Percentiles rank a stretch among this genome's conserved stretches.
phyloP scores from a whole-genome alignment of 1,140 invertebrate species.

The Helicoverpa zea region DNA sequence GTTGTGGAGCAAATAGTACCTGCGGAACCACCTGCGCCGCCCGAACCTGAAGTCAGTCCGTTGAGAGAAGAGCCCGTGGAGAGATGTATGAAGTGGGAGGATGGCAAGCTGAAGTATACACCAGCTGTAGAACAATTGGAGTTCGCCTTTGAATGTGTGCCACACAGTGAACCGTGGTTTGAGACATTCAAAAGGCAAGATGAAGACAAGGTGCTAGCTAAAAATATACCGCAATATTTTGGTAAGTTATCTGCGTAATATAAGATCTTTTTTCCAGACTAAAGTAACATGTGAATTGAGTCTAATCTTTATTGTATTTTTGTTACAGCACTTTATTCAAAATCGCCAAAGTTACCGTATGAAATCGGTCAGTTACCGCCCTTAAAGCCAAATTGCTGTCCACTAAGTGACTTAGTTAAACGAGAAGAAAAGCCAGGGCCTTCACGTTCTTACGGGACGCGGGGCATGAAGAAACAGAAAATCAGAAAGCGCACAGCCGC shows the following conservation, averaged over 20 bases:
- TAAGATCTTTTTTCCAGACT: background rate
- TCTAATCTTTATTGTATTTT: slow-evolving; percentile 50
- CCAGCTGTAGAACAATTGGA: slow-evolving; percentile 89
- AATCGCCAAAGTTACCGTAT: slow-evolving; percentile 91
- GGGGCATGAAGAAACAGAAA: slow-evolving; percentile 81
- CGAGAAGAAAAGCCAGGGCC: slow-evolving; percentile 77
- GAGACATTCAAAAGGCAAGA: slow-evolving; percentile 92
- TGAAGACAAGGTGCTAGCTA: slow-evolving; percentile 88
- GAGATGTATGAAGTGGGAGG: slow-evolving; percentile 80
- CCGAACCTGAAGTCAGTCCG: slow-evolving; percentile 65
- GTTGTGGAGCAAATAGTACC: slow-evolving; percentile 40
- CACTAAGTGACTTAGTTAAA: slow-evolving; percentile 76
- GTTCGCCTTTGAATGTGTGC: slow-evolving; percentile 92
- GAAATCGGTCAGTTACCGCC: slow-evolving; percentile 90
- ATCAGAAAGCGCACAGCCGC: slow-evolving; percentile 73
- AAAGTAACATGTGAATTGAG: background rate
- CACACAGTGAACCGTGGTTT: slow-evolving; percentile 92
- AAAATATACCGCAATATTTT: slow-evolving; percentile 83
- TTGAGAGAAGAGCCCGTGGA: slow-evolving; percentile 72
- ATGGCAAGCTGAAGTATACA: slow-evolving; percentile 85
- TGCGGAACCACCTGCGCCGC: slow-evolving; percentile 27
- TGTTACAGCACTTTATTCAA: slow-evolving; percentile 83
- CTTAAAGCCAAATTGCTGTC: slow-evolving; percentile 86
- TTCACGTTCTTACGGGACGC: slow-evolving; percentile 79
- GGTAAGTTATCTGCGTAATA: slow-evolving; percentile 67